Conservation (phyloP, 2,113 vertebrate genomes). For the Chaetodon auriga region DNA sequence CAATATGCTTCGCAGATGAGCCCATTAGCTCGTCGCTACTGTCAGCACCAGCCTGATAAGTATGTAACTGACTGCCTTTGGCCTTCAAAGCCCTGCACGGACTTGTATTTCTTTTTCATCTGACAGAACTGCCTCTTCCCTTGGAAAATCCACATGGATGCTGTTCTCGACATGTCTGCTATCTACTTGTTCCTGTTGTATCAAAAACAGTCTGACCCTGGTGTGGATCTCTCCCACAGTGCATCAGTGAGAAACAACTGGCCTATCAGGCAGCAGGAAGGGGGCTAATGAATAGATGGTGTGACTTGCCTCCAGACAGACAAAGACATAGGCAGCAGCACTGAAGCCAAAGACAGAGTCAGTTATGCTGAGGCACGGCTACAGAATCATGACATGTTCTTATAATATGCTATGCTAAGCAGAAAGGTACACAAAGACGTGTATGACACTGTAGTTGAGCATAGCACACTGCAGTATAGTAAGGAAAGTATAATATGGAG, state of each 20-base stretch:
- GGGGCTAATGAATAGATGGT: slow-evolving; percentile 66
- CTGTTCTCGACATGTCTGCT: slow-evolving; percentile 62
- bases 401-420: slow-evolving; percentile 5
- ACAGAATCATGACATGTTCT: slow-evolving; percentile 26
- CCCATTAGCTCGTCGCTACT: slow-evolving; percentile 73
- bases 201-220: slow-evolving; percentile 56
- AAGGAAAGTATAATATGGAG: background rate
- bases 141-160: slow-evolving; percentile 39
- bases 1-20: slow-evolving; percentile 72
- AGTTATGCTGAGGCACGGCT: slow-evolving; percentile 23
- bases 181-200: slow-evolving; percentile 51
- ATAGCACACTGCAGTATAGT: background rate
- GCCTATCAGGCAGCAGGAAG: slow-evolving; percentile 66
- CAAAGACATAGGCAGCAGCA: slow-evolving; percentile 39
- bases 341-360: slow-evolving; percentile 23
- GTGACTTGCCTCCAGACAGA: slow-evolving; percentile 59
- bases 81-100: slow-evolving; percentile 67
- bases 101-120: slow-evolving; percentile 53
- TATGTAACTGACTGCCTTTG: slow-evolving; percentile 56
- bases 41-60: slow-evolving; percentile 71
- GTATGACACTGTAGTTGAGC: background rate
- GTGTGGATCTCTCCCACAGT: slow-evolving; percentile 54
- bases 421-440: background rate
- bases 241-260: slow-evolving; percentile 60
- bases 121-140: slow-evolving; percentile 71